Evolutionary conservation across 2,797 vertebrate species (phyloP), one percentile per base, ranked within the genome.

Genomic region (Aphelocoma californica): DNA sequence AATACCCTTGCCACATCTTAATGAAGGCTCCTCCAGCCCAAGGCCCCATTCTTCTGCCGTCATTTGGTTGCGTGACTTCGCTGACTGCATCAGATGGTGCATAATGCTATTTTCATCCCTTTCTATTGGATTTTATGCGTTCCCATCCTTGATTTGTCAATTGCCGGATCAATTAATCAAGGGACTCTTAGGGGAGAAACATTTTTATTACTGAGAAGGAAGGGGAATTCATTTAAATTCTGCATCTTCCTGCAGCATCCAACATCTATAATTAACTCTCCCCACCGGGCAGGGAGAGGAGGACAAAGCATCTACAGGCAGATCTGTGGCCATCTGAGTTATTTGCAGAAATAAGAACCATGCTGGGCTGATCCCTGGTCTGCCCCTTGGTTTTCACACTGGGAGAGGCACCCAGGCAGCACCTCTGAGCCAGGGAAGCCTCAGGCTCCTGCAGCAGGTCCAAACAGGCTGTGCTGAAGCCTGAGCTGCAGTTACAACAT

Each of bases 101-200:
- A 87, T 82, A 89, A 96, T 86, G 83, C 64, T 96, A 95, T 96
- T 96, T 97, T 96, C 91, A 92, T 93, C 86, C 60, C 7, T 88
- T 96, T 92, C 90, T 91, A 89, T 96, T 96, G 87, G 71, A 83
- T 94, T 96, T 96, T 88, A 88, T 93, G 79, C 18, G 0, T 96
- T 81, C 88, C 74, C 72, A 87, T 91, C 92, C 95, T 95, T 90
- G 92, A 97, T 96, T 93, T 80, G 90, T 95, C 95, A 91, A 90
- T 95, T 87, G 66, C 85, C 2, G 1, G 84, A 96, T 96, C 95
- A 93, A 97, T 96, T 95, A 93, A 95, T 97, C 93, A 94, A 87
- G 81, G 73, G 54, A 45, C 56, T 94, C 78, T 95, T 88, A 91
- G 78, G 80, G 81, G 42, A 93, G 74, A 95, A 96, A 77, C 29